phyloP scores from a whole-genome alignment of 1,140 invertebrate species.

The Brachionus calyciflorus region DNA sequence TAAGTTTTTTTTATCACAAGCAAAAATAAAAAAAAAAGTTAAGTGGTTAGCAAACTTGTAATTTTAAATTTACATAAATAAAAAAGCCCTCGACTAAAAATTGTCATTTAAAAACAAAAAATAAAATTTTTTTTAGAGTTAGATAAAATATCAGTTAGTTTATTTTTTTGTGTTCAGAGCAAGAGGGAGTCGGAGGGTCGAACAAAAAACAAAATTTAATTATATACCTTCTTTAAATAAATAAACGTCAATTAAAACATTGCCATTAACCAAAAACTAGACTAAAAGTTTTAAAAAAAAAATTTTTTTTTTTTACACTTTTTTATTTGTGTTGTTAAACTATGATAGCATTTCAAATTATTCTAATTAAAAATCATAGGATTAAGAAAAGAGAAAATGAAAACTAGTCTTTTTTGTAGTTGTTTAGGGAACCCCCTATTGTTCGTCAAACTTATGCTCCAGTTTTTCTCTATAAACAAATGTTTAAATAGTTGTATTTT shows the following conservation, averaged over 20 bases:
- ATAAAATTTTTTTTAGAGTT: no score
- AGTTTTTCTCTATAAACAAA: slow-evolving; percentile 35
- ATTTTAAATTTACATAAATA: no score
- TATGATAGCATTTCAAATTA: not conserved
- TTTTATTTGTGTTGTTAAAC: not conserved
- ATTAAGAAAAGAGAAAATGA: not conserved
- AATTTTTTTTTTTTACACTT: not conserved
- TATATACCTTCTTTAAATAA: not conserved
- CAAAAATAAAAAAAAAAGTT: no score
- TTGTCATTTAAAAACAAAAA: no score
- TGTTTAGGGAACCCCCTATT: not conserved
- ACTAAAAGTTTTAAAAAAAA: not conserved
- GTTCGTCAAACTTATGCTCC: slow-evolving; percentile 25
- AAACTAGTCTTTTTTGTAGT: no score
- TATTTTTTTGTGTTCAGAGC: no score
- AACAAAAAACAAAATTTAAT: no score
- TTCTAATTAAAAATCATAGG: not conserved
- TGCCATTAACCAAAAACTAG: not conserved
- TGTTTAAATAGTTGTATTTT: slow-evolving; percentile 11
- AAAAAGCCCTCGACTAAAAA: no score
- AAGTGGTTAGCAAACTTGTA: no score
- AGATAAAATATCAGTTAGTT: no score
- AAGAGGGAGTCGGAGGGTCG: no score
- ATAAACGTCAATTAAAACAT: not conserved
- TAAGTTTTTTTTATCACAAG: no score